A percentile compares a stretch with the other conserved stretches of the same genome.
phyloP scores from a whole-genome alignment of 2,888 invertebrate species.

The Idaea dimidiata region DNA sequence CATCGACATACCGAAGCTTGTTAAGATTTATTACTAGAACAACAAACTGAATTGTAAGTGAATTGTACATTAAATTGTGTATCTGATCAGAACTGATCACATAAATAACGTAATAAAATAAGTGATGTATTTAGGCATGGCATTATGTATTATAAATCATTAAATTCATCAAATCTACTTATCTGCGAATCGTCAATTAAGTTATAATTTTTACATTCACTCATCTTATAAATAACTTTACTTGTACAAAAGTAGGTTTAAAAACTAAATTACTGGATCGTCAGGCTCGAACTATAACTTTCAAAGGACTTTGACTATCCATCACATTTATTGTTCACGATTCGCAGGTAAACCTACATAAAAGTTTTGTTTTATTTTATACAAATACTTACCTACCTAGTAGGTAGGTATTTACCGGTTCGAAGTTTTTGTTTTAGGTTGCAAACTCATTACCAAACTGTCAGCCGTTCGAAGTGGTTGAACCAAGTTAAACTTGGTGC shows the following conservation, averaged over 20 bases:
- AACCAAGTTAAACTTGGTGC: constrained; percentile 33
- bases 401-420: neutral
- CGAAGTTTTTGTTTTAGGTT: constrained; percentile 46
- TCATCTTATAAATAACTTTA: too few species aligned
- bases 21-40: neutral
- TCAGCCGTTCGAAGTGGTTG: constrained; percentile 50
- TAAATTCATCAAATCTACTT: too few species aligned
- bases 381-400: neutral
- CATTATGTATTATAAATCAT: neutral
- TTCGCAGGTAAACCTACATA: neutral
- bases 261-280: too few species aligned
- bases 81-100: neutral
- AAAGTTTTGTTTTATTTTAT: constrained; percentile 1
- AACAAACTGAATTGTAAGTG: neutral
- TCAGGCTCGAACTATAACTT: neutral
- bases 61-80: neutral
- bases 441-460: constrained; percentile 64
- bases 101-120: neutral
- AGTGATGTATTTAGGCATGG: neutral
- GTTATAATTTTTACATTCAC: too few species aligned
- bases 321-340: neutral
- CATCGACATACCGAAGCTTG: neutral
- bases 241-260: too few species aligned
- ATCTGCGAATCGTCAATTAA: too few species aligned
- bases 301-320: neutral